phyloP scores from a whole-genome alignment of 2,113 vertebrate species.

The Laterallus jamaicensis region DNA sequence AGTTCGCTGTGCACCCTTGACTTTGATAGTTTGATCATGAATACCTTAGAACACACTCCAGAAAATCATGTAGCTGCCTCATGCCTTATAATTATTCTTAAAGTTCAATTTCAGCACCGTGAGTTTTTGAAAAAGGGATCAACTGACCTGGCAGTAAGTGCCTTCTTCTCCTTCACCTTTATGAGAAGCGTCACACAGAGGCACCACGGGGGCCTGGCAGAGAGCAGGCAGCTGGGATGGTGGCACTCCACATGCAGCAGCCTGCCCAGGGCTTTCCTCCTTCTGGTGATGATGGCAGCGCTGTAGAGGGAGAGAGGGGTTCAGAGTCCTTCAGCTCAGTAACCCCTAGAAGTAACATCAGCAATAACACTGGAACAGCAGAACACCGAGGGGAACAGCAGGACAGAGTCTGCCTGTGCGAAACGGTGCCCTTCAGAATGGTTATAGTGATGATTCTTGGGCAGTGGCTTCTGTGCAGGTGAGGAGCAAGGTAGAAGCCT shows the following conservation, averaged over 20 bases:
- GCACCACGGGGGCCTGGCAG: accelerated
- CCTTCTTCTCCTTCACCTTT: accelerated
- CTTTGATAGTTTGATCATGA: background rate
- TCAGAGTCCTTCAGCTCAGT: background rate
- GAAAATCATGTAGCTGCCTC: background rate
- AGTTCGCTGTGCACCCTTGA: background rate
- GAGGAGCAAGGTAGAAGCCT: background rate
- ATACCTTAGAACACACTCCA: background rate
- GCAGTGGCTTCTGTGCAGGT: background rate
- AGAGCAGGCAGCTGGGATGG: accelerated
- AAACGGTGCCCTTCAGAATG: background rate
- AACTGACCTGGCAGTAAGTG: accelerated
- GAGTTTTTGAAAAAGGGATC: background rate
- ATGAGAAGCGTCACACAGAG: accelerated
- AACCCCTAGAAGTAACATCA: background rate
- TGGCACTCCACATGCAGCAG: accelerated
- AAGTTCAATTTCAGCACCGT: background rate
- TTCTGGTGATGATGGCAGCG: accelerated
- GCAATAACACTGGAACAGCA: background rate
- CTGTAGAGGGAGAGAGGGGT: background rate
- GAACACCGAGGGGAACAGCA: background rate
- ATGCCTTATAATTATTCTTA: background rate
- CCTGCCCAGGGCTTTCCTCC: accelerated
- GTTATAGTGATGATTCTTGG: accelerated
- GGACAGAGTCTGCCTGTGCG: background rate